Percentiles rank a stretch among this genome's conserved stretches.
phyloP scores from a whole-genome alignment of 2,888 invertebrate genomes.

The Amphipoea lucens region DNA sequence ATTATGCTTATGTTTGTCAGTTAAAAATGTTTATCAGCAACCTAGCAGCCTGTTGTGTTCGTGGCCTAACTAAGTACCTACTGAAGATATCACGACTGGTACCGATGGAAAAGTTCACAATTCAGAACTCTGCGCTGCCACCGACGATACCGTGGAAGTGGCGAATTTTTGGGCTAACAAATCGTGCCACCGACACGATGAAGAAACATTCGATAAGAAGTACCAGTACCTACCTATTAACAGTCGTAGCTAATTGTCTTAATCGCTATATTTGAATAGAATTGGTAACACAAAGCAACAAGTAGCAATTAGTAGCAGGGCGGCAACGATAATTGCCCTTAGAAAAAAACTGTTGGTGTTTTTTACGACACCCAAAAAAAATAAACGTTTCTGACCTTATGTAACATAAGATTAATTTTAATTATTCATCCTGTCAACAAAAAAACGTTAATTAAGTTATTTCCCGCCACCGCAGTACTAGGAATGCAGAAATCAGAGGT shows the following conservation, averaged over 20 bases:
- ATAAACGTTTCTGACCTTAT: constrained; percentile 27
- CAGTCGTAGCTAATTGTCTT: background rate
- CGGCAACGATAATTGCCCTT: accelerated
- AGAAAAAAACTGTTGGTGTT: background rate
- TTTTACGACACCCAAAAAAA: constrained; percentile 8
- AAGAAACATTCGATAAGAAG: no score
- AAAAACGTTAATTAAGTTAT: constrained; percentile 36
- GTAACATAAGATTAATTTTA: constrained; percentile 28
- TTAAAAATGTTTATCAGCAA: background rate
- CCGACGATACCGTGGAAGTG: no score
- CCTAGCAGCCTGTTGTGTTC: background rate
- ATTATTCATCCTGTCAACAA: constrained; percentile 32
- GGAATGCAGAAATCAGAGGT: constrained; percentile 73
- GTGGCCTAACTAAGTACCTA: background rate
- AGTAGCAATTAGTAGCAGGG: background rate
- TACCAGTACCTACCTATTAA: no score
- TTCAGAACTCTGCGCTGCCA: background rate
- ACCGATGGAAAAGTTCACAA: background rate
- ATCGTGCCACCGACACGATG: no score
- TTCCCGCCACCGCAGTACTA: constrained; percentile 52
- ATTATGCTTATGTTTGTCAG: background rate
- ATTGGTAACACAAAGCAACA: background rate
- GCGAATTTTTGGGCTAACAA: no score
- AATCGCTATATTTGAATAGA: background rate
- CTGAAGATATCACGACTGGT: background rate